Evolutionary conservation across 1,140 invertebrate genomes (phyloP).

Genomic region (Dendroctonus valens): DNA sequence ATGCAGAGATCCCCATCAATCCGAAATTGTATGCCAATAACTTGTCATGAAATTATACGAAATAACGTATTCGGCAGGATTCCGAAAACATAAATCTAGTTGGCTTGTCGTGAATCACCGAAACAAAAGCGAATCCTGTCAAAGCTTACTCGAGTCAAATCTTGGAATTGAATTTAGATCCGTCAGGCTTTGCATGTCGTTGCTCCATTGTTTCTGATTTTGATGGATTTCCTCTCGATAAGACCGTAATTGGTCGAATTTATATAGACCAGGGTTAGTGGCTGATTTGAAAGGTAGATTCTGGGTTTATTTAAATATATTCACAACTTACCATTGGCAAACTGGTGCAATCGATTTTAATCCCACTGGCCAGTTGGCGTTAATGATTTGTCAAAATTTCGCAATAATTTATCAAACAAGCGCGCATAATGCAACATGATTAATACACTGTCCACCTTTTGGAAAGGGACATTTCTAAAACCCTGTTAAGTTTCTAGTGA

Average conservation of each 20-base stretch:
- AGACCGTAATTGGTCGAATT: constrained; percentile 39
- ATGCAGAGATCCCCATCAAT: constrained; percentile 11
- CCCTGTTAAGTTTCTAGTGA: not conserved
- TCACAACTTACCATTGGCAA: too few relatives aligned
- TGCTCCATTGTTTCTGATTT: constrained; percentile 44
- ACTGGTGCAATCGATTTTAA: too few relatives aligned
- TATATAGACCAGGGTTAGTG: constrained; percentile 15
- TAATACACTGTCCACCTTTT: too few relatives aligned
- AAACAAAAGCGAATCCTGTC: constrained; percentile 45
- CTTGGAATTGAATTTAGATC: constrained; percentile 44
- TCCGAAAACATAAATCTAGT: constrained; percentile 42
- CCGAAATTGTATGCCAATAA: constrained; percentile 21
- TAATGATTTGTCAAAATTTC: not conserved
- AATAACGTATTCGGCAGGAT: constrained; percentile 35
- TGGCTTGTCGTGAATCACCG: constrained; percentile 44
- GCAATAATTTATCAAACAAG: too few relatives aligned
- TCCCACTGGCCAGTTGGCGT: too few relatives aligned
- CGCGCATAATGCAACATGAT: too few relatives aligned
- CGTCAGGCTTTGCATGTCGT: constrained; percentile 43
- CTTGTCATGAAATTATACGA: constrained; percentile 33
- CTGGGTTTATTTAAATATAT: too few relatives aligned
- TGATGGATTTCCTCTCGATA: constrained; percentile 44
- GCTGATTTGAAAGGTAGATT: too few relatives aligned
- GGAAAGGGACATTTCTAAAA: too few relatives aligned
- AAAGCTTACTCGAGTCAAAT: constrained; percentile 43